Base-by-base conservation (phyloP, 2,797 vertebrate species). In the Acridotheres tristis region DNA sequence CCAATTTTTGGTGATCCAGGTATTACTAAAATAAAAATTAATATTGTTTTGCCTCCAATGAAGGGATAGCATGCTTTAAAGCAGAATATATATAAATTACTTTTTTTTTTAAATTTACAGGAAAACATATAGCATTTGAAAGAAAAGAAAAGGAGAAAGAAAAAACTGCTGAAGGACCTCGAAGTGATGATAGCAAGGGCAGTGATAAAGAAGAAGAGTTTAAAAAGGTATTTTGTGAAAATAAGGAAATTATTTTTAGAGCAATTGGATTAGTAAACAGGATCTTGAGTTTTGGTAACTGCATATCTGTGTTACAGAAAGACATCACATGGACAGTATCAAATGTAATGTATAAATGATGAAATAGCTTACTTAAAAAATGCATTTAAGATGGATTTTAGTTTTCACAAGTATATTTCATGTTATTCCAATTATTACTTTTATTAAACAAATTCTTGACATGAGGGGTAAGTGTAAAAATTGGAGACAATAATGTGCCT, bases 181-280 rank as follows among this genome's bases (percentile, higher is more conserved):
- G 8, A 21, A 89, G 63, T 85, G 96, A 96, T 29, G 95, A 93
- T 42, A 34, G 36, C 66, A 93, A 96, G 27, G n/a, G 71, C 10
- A 94, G 12, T 69, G 93, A 98, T 27, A 98, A 97, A 96, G 97
- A 97, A 87, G 96, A 98, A 69, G 97, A 98, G 51, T 98, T 98
- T 97, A 98, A 97, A 95, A 98, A 98, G 98, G 98, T 98, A 96
- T 85, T 84, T 92, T 86, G 30, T 73, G 38, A 62, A 55, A 81
- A 78, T n/a, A 90, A 53, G 23, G 38, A 29, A 45, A 7, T 55
- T 30, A 65, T 38, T 78, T 92, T 89, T 50, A 47, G 16, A 42
- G 8, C 1, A 0, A 61, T 77, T 38, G 43, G 19, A 68, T 84
- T 77, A 54, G 11, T 85, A 48, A 80, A 73, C 11, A 47, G 17